Evolutionary conservation across 1,140 invertebrate genomes (phyloP).

Genomic region (Littorina saxatilis): DNA sequence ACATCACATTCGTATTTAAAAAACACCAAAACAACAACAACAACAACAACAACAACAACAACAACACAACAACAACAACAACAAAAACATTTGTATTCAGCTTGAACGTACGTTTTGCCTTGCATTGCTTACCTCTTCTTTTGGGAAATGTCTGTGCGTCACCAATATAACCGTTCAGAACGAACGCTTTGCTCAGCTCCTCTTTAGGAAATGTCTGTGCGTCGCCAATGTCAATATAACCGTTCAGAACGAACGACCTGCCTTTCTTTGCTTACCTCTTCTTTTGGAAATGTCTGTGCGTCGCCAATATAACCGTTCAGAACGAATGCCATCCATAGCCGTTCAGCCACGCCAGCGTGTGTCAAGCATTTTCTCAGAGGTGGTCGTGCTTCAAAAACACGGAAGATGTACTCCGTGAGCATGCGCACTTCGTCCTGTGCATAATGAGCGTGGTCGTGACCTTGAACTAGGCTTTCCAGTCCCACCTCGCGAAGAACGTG

Average conservation of each 20-base stretch:
- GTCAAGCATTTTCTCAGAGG: slow-evolving; percentile 23
- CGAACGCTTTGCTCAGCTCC: slow-evolving; percentile 42
- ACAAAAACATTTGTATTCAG: no score
- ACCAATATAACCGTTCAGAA: slow-evolving; percentile 40
- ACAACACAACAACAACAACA: no score
- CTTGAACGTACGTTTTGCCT: no score
- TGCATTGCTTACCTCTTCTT: slow-evolving; percentile 18
- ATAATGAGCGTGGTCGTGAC: not conserved
- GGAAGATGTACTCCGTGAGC: slow-evolving; percentile 43
- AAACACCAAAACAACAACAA: no score
- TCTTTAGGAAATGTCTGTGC: slow-evolving; percentile 32
- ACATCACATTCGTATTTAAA: no score
- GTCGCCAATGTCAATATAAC: slow-evolving; percentile 35
- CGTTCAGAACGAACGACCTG: slow-evolving; percentile 44
- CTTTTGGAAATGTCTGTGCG: slow-evolving; percentile 29
- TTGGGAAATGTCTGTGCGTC: slow-evolving; percentile 30
- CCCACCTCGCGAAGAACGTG: slow-evolving; percentile 29
- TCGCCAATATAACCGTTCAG: slow-evolving; percentile 39
- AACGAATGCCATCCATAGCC: slow-evolving; percentile 45
- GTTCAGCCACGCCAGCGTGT: slow-evolving; percentile 23
- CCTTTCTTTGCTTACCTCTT: no score
- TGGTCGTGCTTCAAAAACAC: slow-evolving; percentile 1
- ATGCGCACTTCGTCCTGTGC: slow-evolving; percentile 41
- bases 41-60: no score
- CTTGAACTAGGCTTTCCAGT: slow-evolving; percentile 24